Evolutionary conservation across 1,140 invertebrate genomes (phyloP).

Genomic region (Odontomachus brunneus): DNA sequence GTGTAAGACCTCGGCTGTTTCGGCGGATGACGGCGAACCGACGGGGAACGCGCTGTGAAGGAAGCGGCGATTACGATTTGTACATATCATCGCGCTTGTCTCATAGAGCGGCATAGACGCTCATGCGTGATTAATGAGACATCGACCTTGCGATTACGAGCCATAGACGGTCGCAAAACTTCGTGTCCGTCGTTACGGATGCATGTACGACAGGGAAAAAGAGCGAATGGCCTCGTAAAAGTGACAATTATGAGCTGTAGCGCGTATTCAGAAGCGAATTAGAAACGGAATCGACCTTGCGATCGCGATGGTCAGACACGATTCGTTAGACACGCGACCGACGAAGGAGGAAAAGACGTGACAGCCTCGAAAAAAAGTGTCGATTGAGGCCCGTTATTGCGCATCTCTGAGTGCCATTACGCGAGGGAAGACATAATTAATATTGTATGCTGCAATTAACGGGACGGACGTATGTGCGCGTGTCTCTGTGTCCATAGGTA

Average conservation of each 20-base stretch:
- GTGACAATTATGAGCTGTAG: constrained; percentile 1
- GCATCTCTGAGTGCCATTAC: constrained; percentile 15
- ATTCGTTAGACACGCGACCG: constrained; percentile 6
- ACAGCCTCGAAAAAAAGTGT: constrained; percentile 44
- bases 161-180: neutral
- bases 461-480: constrained; percentile 1
- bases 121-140: constrained; percentile 15
- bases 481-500: neutral
- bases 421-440: constrained; percentile 30
- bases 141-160: constrained; percentile 16
- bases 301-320: neutral
- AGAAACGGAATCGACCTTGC: constrained; percentile 25
- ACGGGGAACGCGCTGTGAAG: no score
- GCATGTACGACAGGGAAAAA: neutral
- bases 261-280: neutral
- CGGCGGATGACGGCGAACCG: no score
- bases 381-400: constrained; percentile 58
- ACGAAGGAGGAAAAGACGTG: neutral
- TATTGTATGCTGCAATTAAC: constrained; percentile 57
- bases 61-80: constrained; percentile 3
- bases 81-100: neutral
- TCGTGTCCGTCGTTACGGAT: neutral
- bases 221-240: constrained; percentile 24
- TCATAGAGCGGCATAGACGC: constrained; percentile 14
- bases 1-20: no score